Conservation (phyloP, 2,113 vertebrate species). For the Upupa epops region DNA sequence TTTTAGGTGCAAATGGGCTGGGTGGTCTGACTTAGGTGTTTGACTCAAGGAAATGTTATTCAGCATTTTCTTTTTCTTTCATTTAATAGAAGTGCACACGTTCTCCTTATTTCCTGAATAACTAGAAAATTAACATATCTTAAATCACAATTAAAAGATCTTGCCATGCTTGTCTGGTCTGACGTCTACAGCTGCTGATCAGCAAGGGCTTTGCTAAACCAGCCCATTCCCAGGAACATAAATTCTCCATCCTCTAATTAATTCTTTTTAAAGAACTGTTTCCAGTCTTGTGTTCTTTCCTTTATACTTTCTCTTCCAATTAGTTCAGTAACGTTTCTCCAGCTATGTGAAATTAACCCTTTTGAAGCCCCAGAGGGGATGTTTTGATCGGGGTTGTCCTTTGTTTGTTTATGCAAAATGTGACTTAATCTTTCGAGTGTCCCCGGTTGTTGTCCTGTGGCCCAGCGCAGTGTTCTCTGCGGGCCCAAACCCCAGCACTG, state of each 20-base stretch:
- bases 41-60: not conserved
- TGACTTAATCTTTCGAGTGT: not conserved
- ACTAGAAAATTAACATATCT: not conserved
- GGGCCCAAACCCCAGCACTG: not conserved
- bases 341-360: not conserved
- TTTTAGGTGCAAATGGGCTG: not conserved
- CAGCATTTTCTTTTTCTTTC: not conserved
- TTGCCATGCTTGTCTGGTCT: not conserved
- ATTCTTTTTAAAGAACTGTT: slow-evolving; percentile 24
- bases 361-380: not conserved
- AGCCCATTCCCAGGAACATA: not conserved
- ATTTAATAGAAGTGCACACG: not conserved
- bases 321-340: not conserved
- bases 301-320: not conserved
- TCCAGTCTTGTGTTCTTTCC: not conserved
- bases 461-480: not conserved
- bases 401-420: not conserved
- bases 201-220: not conserved
- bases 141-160: not conserved
- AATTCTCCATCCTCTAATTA: slow-evolving; percentile 21
- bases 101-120: not conserved
- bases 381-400: not conserved
- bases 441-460: accelerated
- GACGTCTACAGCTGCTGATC: not conserved
- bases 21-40: not conserved